These are phyloP conservation scores for Hylia prasina DNA, from an alignment of 2,113 vertebrate species.

Conservation along the genomic window DNA sequence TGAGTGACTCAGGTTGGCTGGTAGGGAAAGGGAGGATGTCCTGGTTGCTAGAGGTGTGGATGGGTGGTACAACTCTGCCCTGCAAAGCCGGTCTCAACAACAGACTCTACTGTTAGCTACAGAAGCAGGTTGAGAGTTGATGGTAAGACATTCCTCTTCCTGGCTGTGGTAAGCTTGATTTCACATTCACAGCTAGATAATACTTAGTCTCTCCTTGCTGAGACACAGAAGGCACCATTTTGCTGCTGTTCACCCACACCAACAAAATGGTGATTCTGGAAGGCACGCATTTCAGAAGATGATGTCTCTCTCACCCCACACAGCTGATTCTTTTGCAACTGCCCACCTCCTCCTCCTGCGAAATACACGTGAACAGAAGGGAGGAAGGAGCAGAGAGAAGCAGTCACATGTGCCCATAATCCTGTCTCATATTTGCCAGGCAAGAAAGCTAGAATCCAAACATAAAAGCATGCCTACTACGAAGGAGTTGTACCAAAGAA, in stretches of 20 bases:
- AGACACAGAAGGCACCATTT: constrained; percentile 8
- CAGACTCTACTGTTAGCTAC: neutral
- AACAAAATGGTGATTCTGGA: constrained; percentile 38
- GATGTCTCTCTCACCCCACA: neutral
- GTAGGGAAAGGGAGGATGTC: neutral
- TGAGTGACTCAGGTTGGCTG: neutral
- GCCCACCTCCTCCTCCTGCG: neutral
- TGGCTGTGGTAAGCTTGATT: neutral
- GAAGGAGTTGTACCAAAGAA: neutral
- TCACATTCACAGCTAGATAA: neutral
- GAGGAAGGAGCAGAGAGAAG: neutral
- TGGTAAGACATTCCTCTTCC: neutral
- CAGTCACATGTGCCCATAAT: neutral
- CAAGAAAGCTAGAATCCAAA: neutral
- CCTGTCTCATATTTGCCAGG: neutral
- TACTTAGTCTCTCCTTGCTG: neutral
- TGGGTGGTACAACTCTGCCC: neutral
- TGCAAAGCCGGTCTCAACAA: neutral
- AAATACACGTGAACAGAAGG: neutral
- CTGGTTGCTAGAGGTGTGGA: neutral
- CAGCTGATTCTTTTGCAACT: neutral
- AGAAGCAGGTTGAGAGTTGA: neutral
- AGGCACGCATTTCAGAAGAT: neutral
- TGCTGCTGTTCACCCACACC: neutral
- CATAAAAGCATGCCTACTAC: neutral